A percentile compares a stretch with the other conserved stretches of the same genome.
Conservation (phyloP, 2,797 vertebrate species). For the Hirundo rustica region DNA sequence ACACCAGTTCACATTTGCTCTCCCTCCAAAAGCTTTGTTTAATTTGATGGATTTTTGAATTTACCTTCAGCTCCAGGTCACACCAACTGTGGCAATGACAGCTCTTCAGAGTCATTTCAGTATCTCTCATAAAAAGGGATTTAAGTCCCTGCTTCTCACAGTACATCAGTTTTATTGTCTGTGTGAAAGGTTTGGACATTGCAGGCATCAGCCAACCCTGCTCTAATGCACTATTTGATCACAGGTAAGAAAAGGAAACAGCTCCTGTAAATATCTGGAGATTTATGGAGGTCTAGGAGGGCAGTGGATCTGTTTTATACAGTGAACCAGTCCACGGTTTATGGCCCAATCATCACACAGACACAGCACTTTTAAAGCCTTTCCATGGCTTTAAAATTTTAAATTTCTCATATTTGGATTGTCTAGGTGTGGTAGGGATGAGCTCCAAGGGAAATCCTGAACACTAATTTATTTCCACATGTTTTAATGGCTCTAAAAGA, state of each 20-base stretch:
- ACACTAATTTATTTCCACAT: neutral
- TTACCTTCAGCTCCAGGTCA: neutral
- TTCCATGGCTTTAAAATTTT: neutral
- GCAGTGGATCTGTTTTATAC: neutral
- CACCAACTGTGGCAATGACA: neutral
- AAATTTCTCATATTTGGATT: neutral
- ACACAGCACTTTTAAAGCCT: neutral
- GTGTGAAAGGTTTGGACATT: neutral
- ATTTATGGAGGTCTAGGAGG: neutral
- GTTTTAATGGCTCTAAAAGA: neutral
- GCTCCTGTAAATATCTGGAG: neutral
- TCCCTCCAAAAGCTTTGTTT: neutral
- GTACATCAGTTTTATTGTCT: neutral
- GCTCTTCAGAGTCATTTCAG: neutral
- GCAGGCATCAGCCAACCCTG: neutral
- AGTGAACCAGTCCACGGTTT: neutral
- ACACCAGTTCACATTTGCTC: neutral
- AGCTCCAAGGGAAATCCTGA: neutral
- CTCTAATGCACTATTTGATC: neutral
- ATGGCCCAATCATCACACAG: neutral
- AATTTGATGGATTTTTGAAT: neutral
- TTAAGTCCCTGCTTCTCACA: neutral
- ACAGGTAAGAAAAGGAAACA: neutral
- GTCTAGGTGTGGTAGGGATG: neutral
- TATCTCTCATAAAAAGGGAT: neutral